Evolutionary conservation across 2,797 vertebrate species (phyloP).

Genomic region (Mormyrus hasselquistii): DNA sequence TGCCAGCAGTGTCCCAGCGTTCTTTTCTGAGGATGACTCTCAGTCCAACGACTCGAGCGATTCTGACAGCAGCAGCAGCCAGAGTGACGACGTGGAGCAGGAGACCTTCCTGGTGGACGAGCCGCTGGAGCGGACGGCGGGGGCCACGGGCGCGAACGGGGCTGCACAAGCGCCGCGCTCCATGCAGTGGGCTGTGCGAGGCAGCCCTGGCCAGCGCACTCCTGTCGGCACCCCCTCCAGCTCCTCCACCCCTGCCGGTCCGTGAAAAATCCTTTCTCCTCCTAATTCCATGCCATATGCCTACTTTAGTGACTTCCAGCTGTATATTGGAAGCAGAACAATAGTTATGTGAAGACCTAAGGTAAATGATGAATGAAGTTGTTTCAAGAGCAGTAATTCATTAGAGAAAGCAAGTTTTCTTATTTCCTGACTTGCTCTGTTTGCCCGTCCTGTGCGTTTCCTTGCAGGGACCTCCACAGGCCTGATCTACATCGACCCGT

Average conservation of each 20-base stretch:
- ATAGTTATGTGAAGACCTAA: background rate
- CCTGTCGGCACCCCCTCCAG: constrained; percentile 79
- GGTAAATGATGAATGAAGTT: background rate
- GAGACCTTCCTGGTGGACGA: constrained; percentile 95
- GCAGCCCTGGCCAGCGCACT: constrained; percentile 84
- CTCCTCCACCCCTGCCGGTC: constrained; percentile 77
- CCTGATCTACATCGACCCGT: constrained; percentile 96
- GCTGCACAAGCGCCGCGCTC: constrained; percentile 95
- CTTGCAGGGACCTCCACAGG: constrained; percentile 81
- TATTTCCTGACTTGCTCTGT: background rate
- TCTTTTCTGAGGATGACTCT: constrained; percentile 98
- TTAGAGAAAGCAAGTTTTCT: background rate
- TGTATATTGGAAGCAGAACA: background rate
- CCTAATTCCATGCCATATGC: background rate
- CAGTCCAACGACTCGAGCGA: constrained; percentile 98
- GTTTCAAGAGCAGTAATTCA: background rate
- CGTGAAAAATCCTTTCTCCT: constrained; percentile 54
- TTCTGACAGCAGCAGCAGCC: constrained; percentile 97
- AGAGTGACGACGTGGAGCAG: constrained; percentile 95
- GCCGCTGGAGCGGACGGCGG: constrained; percentile 88
- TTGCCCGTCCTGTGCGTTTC: background rate
- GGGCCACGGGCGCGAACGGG: constrained; percentile 82
- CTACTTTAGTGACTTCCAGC: background rate
- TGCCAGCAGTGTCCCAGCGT: constrained; percentile 97
- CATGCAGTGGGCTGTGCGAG: constrained; percentile 98